Evolutionary conservation across 2,797 vertebrate species (phyloP).

Genomic region (Valencia hispanica): DNA sequence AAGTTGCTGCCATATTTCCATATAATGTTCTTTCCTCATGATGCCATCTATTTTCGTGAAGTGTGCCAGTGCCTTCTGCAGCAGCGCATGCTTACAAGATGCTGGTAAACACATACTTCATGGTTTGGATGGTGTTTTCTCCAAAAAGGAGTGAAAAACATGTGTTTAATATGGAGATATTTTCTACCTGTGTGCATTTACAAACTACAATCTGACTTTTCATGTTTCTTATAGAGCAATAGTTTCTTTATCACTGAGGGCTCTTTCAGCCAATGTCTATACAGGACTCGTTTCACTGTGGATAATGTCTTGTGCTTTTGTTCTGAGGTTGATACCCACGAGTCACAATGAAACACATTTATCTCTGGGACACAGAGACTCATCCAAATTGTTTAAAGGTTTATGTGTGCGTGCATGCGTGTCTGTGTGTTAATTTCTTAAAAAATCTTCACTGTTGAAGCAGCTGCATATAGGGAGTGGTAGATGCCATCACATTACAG

Average conservation of each 20-base stretch:
- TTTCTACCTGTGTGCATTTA: too few species aligned
- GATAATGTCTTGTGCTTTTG: not conserved
- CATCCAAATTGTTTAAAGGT: not conserved
- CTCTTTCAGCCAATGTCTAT: not conserved
- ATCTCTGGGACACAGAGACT: not conserved
- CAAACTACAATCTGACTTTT: not conserved
- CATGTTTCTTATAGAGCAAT: not conserved
- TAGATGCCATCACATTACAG: not conserved
- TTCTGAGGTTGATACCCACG: not conserved
- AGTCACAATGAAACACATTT: not conserved
- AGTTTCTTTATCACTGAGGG: not conserved
- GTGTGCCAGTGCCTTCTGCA: not conserved
- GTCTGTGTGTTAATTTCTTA: slow-evolving; percentile 5
- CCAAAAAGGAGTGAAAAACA: too few species aligned
- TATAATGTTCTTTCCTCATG: not conserved
- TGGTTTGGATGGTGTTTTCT: not conserved
- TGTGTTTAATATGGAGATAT: too few species aligned
- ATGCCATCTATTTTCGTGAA: not conserved
- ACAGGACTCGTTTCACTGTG: not conserved
- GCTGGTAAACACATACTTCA: not conserved
- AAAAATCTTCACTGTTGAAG: slow-evolving; percentile 4
- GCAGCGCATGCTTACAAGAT: not conserved
- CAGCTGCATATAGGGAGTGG: slow-evolving; percentile 2
- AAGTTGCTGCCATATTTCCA: not conserved
- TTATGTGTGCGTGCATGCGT: not conserved